These are phyloP conservation scores for Crypturellus undulatus DNA, from an alignment of 2,113 vertebrate genomes.

Conservation along the genomic window DNA sequence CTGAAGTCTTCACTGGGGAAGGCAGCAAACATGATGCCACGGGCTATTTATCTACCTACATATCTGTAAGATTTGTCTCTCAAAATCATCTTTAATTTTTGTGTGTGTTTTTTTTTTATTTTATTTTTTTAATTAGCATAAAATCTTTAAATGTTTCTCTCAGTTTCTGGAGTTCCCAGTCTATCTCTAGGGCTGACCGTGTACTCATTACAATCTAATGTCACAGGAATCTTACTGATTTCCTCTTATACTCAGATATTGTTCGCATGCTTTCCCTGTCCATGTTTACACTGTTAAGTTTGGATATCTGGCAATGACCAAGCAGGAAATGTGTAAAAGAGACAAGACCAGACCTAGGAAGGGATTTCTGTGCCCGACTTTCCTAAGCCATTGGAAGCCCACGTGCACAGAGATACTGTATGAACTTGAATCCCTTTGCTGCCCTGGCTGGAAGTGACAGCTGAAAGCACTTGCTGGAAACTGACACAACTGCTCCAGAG, in stretches of 20 bases:
- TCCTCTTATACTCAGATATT: background rate
- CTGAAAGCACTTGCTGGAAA: accelerated
- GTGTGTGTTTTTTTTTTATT: too few relatives aligned
- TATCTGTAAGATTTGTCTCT: background rate
- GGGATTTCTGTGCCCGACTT: accelerated
- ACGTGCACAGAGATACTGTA: background rate
- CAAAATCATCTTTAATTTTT: background rate
- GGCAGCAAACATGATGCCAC: background rate
- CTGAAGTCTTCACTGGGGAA: background rate
- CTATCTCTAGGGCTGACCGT: background rate
- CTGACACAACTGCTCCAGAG: background rate
- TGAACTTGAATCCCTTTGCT: background rate
- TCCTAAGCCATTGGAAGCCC: background rate
- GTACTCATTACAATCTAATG: background rate
- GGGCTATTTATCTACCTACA: background rate
- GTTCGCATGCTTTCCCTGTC: background rate
- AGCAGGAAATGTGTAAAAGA: background rate
- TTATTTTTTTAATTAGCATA: background rate
- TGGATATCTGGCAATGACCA: accelerated
- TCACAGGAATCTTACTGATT: background rate
- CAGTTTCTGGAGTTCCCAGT: background rate
- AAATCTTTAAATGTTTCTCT: background rate
- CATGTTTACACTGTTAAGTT: background rate
- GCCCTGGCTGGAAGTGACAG: accelerated
- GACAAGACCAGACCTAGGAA: background rate